These are phyloP conservation scores for Lamellibrachia columna DNA, from an alignment of 2,888 invertebrate species.

Conservation along the genomic window DNA sequence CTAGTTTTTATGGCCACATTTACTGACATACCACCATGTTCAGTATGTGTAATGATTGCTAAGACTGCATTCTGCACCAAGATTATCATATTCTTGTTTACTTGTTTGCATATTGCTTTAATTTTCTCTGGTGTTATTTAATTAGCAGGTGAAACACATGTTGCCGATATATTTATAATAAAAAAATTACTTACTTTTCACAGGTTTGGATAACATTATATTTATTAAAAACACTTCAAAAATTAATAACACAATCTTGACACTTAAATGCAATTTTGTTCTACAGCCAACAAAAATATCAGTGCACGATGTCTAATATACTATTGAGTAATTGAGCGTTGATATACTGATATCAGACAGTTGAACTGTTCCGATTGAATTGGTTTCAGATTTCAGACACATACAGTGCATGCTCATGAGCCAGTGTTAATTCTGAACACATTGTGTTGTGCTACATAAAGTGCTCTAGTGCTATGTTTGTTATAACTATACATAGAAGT, in stretches of 20 bases:
- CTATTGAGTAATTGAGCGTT: too few relatives aligned
- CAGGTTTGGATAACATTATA: background rate
- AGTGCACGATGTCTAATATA: background rate
- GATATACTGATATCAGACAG: background rate
- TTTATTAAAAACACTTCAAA: too few relatives aligned
- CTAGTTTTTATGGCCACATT: background rate
- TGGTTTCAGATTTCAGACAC: background rate
- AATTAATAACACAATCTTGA: too few relatives aligned
- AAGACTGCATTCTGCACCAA: background rate
- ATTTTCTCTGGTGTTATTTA: background rate
- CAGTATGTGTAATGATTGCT: background rate
- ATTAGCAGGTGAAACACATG: background rate
- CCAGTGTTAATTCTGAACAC: background rate
- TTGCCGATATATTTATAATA: background rate
- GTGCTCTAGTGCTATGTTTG: background rate
- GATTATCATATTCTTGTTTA: background rate
- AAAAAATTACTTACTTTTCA: background rate
- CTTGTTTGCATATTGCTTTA: background rate
- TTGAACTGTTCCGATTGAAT: background rate
- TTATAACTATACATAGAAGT: background rate
- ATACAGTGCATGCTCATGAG: background rate
- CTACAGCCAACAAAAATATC: background rate
- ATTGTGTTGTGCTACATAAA: background rate
- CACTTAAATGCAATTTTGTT: background rate
- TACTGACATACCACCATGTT: background rate